Percentiles rank a stretch among this genome's conserved stretches.
phyloP scores from a whole-genome alignment of 1,140 invertebrate genomes.

The Planococcus citri region DNA sequence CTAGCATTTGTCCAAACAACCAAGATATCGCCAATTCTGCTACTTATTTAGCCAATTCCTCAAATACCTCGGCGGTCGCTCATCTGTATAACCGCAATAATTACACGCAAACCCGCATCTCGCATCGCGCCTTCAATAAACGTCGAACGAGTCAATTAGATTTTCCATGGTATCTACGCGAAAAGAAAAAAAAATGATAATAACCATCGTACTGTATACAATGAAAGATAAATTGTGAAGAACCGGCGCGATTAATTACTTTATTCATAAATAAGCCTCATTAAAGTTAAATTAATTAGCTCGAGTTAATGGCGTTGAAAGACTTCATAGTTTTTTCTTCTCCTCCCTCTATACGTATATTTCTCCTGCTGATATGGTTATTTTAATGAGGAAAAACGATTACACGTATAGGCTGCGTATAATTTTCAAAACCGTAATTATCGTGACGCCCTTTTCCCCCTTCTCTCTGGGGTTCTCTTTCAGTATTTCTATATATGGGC shows the following conservation, averaged over 20 bases:
- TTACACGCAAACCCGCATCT: background rate
- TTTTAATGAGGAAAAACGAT: constrained; percentile 7
- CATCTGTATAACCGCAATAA: background rate
- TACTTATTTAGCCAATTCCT: too few species aligned
- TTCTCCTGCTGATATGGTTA: background rate
- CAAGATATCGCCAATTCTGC: too few species aligned
- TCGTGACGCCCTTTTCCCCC: too few species aligned
- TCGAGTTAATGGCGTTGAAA: constrained; percentile 6
- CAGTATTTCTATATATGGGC: too few species aligned
- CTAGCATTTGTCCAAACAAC: too few species aligned
- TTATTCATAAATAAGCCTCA: background rate
- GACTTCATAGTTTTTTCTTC: background rate
- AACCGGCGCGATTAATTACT: background rate
- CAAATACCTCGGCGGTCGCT: too few species aligned
- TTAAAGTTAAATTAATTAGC: constrained; percentile 8
- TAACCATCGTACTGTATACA: background rate
- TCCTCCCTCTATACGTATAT: too few species aligned
- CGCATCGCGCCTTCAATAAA: background rate
- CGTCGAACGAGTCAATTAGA: background rate
- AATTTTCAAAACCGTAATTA: constrained; percentile 3
- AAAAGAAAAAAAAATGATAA: too few species aligned
- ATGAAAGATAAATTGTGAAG: constrained; percentile 2
- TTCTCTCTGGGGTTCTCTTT: too few species aligned
- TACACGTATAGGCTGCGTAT: background rate
- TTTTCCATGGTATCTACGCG: background rate